phyloP scores from a whole-genome alignment of 2,797 vertebrate genomes.

The Tokudaia tokunoshimensis region DNA sequence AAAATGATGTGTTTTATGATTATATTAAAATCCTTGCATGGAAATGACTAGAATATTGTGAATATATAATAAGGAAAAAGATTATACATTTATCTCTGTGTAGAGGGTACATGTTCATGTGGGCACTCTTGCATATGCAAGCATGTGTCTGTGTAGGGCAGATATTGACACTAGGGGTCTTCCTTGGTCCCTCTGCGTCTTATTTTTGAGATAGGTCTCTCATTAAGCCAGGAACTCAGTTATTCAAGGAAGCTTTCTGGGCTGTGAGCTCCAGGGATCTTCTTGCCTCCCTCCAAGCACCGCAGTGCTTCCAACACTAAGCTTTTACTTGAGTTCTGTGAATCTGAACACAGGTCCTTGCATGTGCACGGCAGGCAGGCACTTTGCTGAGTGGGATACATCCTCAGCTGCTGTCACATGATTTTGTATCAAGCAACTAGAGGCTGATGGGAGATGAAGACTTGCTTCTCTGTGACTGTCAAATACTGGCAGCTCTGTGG shows the following conservation, averaged over 20 bases:
- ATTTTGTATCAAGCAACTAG: background rate
- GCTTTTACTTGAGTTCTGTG: background rate
- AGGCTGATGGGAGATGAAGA: background rate
- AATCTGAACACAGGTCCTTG: background rate
- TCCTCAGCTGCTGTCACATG: background rate
- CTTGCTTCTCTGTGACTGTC: background rate
- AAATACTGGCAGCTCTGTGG: background rate
- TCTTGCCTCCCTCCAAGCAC: background rate
- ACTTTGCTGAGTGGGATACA: background rate
- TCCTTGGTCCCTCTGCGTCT: background rate
- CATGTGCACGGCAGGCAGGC: no score
- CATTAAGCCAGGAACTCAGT: background rate
- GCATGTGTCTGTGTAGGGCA: background rate
- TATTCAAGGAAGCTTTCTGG: background rate
- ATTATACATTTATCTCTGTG: background rate
- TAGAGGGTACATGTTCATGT: background rate
- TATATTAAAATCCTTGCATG: slow-evolving; percentile 28
- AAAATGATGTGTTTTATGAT: slow-evolving; percentile 31
- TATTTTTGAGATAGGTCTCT: background rate
- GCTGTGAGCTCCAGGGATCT: background rate
- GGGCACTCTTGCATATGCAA: background rate
- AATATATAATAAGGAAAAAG: background rate
- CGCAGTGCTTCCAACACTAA: background rate
- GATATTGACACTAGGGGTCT: background rate
- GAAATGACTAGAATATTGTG: background rate